Evolutionary conservation across 2,113 vertebrate species (phyloP), one percentile per base, ranked within the genome.

Genomic region (Podarcis raffonei): DNA sequence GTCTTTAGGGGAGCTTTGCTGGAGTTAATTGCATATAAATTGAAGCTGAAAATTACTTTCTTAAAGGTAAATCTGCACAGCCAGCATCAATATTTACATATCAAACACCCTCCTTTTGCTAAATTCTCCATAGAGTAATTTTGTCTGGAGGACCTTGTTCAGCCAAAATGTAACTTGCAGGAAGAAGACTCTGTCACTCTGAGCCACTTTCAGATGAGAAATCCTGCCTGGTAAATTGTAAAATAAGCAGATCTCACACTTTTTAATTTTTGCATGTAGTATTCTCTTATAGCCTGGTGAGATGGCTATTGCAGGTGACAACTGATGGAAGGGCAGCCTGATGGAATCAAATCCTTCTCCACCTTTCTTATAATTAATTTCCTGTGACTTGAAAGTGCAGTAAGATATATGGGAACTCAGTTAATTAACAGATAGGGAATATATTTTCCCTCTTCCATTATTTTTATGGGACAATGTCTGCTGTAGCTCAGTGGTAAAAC

Each of bases 1-100:
- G 23, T 32, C 37, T 30, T 68, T 86, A 42, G 7, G 37, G 27
- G 25, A 39, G 59, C 30, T 80, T 79, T 69, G 62, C 62, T 69
- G 65, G 77, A 71, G 62, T 80, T 87, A 80, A 80, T 80, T 87
- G 39, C 65, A 80, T 87, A 69, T 80, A 80, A 87, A 80, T 81
- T 80, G 65, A 87, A 87, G 42, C n/a, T 35, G n/a, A 71, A 53
- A 87, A 87, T 80, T 71, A 57, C 65, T 71, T 81, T 35, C 66
- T 81, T 35, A 20, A 80, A 87, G 48, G 66, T 80, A 87, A 80
- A 87, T 87, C 22, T 35, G 57, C 42, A 48, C 32, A 37, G 75
- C 76, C 85, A 79, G 78, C 35, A 79, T 35, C 85, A 81, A 81
- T 71, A 37, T 80, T 79, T 87, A 71, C 71, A 37, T 80, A 59